Base-by-base conservation (phyloP, 2,113 vertebrate genomes). In the Myrmophylax atrothorax region DNA sequence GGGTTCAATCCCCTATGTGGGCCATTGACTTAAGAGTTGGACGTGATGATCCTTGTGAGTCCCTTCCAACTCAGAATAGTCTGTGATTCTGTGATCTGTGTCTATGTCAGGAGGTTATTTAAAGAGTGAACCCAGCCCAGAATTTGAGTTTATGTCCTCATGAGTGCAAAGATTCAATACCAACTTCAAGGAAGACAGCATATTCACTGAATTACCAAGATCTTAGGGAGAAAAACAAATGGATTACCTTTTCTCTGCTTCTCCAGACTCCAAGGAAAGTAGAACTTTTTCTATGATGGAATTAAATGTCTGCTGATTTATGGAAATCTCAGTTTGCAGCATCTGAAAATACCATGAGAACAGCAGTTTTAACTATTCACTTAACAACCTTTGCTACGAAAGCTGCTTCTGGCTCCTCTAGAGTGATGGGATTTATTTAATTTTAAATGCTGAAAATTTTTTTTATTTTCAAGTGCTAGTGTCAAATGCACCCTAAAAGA, bases 241-340 rank as follows among this genome's bases (percentile, higher is more conserved):
- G n/a, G n/a, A 53, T 97, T 91, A 99, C 99, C 99, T 99, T 97
- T 98, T 98, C 82, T 99, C 98, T 92, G 98, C 97, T 95, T 99
- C 98, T 96, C 97, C 96, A 0, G 95, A 97, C 92, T 99, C 98
- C 95, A 99, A 97, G 81, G 98, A 98, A 2, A 97, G 97, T 73
- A 99, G 97, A 55, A 98, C 98, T 73, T 99, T 98, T 22, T 93
- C 94, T 91, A 99, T 87, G 14, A 99, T 98, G 11, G 98, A 98
- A 90, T 99, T 98, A 46, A 99, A 98, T 74, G 98, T 98, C 96
- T 98, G 98, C 92, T 99, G 99, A 63, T 98, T 98, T 40, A 98
- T 94, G 68, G 98, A 98, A 67, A 99, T 97, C 96, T 99, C 99
- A 3, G 98, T 98, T 98, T 99, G 99, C 90, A 99, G 98, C 87